A percentile compares a stretch with the other conserved stretches of the same genome.
Conservation (phyloP, 2,888 invertebrate species). For the Lucinisca nassula region DNA sequence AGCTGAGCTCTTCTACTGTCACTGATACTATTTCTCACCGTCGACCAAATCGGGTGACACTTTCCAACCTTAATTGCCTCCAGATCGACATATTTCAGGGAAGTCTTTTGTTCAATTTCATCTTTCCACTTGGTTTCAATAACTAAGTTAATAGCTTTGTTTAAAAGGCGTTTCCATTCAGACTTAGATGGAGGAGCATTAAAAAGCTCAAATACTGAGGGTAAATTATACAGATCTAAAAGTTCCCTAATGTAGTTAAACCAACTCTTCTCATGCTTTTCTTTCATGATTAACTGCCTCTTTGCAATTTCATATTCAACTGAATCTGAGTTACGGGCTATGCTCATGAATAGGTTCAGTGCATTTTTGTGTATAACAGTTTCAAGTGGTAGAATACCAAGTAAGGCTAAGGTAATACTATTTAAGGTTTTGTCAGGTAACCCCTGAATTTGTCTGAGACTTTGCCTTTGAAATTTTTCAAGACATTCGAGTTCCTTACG, state of each 20-base stretch:
- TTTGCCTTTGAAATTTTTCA: neutral
- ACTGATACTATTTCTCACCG: neutral
- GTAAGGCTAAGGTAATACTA: too few species aligned
- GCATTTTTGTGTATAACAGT: constrained; percentile 12
- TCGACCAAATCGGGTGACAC: neutral
- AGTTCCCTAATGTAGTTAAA: neutral
- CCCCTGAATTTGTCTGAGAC: neutral
- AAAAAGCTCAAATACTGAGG: neutral
- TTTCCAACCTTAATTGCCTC: neutral
- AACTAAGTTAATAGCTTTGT: too few species aligned
- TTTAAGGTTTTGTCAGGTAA: constrained; percentile 24
- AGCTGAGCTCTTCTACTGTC: neutral
- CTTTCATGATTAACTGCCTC: too few species aligned
- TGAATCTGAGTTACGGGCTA: neutral
- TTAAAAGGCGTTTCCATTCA: too few species aligned
- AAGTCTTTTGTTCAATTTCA: neutral
- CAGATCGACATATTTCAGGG: constrained; percentile 2
- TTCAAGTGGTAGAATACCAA: neutral
- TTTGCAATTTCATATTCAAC: neutral
- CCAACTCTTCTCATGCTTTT: too few species aligned
- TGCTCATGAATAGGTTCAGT: neutral
- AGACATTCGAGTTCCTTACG: neutral
- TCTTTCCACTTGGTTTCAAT: neutral
- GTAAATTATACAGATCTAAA: neutral
- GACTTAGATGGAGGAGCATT: neutral